Percentiles rank a stretch among this genome's conserved stretches.
Evolutionary conservation across 1,140 invertebrate species (phyloP).

Genomic region (Linepithema humile): DNA sequence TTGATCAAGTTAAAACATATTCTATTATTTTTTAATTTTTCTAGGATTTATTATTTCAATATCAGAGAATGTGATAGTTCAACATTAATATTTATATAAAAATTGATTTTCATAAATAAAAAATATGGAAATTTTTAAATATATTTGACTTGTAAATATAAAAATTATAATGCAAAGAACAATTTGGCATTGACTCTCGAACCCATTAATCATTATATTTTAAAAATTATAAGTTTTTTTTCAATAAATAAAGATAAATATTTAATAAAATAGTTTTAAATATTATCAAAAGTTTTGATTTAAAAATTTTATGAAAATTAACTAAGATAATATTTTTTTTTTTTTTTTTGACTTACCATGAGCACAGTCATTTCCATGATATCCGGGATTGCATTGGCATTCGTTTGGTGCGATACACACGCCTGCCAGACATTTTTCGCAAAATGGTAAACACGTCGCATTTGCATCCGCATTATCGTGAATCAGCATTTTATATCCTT

Average conservation of each 20-base stretch:
- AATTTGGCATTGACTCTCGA: too few species aligned
- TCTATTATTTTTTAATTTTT: too few species aligned
- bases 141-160: neutral
- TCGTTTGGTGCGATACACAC: constrained; percentile 84
- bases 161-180: neutral
- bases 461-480: constrained; percentile 40
- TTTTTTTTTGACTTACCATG: constrained; percentile 67
- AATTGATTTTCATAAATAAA: too few species aligned
- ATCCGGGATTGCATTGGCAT: constrained; percentile 85
- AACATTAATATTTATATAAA: too few species aligned
- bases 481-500: constrained; percentile 74
- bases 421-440: constrained; percentile 76
- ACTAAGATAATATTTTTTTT: too few species aligned
- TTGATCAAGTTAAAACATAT: too few species aligned
- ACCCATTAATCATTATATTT: too few species aligned
- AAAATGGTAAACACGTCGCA: constrained; percentile 74
- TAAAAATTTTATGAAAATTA: neutral
- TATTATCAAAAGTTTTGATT: neutral
- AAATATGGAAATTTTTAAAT: neutral
- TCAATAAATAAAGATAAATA: too few species aligned
- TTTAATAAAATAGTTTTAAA: too few species aligned
- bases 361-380: constrained; percentile 74
- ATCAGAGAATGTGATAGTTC: too few species aligned
- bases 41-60: too few species aligned
- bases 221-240: too few species aligned